These are phyloP conservation scores for Ailuropoda melanoleuca DNA, from an alignment of 2,113 vertebrate genomes.

Conservation along the genomic window DNA sequence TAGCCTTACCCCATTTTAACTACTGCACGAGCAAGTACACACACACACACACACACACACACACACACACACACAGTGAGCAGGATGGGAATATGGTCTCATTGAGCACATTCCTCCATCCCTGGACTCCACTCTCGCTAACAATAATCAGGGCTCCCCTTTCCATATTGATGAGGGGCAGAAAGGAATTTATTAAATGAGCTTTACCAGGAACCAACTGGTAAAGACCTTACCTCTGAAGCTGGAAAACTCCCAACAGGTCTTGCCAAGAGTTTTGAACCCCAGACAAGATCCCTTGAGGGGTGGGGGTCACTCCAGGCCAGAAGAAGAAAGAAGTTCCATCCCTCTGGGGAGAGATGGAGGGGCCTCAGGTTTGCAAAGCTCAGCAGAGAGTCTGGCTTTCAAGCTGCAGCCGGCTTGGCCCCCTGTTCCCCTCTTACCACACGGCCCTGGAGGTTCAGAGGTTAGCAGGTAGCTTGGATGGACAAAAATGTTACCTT, in stretches of 20 bases:
- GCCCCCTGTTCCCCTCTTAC: rapidly evolving
- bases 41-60: not conserved
- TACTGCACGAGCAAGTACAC: rapidly evolving
- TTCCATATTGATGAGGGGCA: not conserved
- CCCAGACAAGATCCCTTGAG: not conserved
- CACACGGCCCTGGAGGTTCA: not conserved
- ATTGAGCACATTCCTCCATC: rapidly evolving
- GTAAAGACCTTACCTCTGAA: rapidly evolving
- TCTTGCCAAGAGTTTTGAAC: not conserved
- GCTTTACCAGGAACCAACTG: not conserved
- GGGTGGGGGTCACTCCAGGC: not conserved
- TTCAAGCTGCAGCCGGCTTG: not conserved
- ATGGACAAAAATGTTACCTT: not conserved
- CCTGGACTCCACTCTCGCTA: not conserved
- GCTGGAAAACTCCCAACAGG: not conserved
- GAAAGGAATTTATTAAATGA: not conserved
- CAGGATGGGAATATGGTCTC: not conserved
- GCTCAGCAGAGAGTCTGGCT: not conserved
- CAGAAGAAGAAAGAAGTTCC: not conserved
- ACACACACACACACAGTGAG: rapidly evolving
- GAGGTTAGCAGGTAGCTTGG: no score
- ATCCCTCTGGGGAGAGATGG: not conserved
- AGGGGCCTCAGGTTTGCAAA: not conserved
- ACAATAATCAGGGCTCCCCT: not conserved
- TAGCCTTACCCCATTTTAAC: not conserved